These are phyloP conservation scores for Ameiurus melas DNA, from an alignment of 2,113 vertebrate genomes.

Conservation along the genomic window DNA sequence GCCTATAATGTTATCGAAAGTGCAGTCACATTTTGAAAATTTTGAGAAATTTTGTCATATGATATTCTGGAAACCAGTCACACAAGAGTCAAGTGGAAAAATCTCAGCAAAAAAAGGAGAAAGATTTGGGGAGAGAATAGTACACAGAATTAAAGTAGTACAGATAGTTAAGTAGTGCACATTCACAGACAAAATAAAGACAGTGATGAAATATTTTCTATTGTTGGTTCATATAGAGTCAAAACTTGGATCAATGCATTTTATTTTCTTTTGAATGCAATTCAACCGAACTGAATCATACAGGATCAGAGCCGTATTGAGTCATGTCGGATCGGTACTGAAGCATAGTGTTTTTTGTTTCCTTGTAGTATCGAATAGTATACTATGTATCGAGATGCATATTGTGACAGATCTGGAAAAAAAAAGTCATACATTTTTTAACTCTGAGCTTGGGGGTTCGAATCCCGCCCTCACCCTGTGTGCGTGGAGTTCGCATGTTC, in stretches of 20 bases:
- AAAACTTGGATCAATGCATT: neutral
- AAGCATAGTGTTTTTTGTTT: too few species aligned
- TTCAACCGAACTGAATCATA: neutral
- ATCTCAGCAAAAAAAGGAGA: neutral
- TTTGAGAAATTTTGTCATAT: neutral
- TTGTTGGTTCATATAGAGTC: neutral
- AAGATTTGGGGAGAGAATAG: neutral
- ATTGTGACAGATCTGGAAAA: neutral
- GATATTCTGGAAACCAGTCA: neutral
- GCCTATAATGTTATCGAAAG: neutral
- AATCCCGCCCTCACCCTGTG: too few species aligned
- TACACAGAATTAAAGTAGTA: neutral
- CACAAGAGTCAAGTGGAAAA: neutral
- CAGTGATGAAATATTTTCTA: neutral
- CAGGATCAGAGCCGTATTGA: neutral
- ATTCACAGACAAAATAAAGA: neutral
- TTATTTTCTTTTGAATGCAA: neutral
- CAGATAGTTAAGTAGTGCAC: neutral
- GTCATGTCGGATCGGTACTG: neutral
- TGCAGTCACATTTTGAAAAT: neutral
- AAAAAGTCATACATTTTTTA: neutral
- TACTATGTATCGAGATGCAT: too few species aligned
- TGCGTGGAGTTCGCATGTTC: too few species aligned
- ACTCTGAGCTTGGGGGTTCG: too few species aligned
- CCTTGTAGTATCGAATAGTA: too few species aligned